Percentiles rank a stretch among this genome's conserved stretches.
Evolutionary conservation across 64 coral and sea anemone species (phyloP).

Genomic region (Montipora foliosa): DNA sequence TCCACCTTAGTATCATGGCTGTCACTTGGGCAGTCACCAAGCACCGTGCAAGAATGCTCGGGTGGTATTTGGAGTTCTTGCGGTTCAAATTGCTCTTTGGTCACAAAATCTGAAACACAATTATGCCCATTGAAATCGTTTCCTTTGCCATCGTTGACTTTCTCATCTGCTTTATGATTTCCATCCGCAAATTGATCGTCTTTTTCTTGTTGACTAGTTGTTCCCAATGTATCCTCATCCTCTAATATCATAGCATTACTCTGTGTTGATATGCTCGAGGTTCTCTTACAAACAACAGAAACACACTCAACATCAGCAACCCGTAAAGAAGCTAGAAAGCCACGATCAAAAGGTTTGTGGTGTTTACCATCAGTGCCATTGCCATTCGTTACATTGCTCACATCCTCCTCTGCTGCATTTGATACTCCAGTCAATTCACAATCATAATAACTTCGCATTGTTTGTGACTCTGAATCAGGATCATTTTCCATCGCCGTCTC

Average conservation of each 20-base stretch:
- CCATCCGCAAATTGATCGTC: background rate
- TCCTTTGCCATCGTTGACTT: background rate
- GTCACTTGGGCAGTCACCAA: background rate
- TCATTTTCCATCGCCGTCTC: background rate
- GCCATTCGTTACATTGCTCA: background rate
- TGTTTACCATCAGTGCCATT: background rate
- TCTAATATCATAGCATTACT: background rate
- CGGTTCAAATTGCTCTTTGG: background rate
- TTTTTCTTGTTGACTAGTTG: background rate
- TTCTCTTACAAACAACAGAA: slow-evolving; percentile 24
- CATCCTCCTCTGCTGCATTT: background rate
- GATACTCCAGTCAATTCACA: background rate
- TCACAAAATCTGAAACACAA: background rate
- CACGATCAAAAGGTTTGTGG: background rate
- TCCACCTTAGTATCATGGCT: background rate
- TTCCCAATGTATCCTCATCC: background rate
- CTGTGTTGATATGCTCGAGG: background rate
- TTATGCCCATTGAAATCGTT: background rate
- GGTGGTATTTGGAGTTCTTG: background rate
- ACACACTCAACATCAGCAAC: slow-evolving; percentile 36
- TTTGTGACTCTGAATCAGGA: slow-evolving; percentile 40
- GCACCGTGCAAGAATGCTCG: background rate
- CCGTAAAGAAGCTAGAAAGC: slow-evolving; percentile 15
- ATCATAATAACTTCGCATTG: slow-evolving; percentile 9
- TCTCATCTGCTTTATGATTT: background rate